Evolutionary conservation across 2,888 invertebrate species (phyloP).

Genomic region (Oxystoma pomonae): DNA sequence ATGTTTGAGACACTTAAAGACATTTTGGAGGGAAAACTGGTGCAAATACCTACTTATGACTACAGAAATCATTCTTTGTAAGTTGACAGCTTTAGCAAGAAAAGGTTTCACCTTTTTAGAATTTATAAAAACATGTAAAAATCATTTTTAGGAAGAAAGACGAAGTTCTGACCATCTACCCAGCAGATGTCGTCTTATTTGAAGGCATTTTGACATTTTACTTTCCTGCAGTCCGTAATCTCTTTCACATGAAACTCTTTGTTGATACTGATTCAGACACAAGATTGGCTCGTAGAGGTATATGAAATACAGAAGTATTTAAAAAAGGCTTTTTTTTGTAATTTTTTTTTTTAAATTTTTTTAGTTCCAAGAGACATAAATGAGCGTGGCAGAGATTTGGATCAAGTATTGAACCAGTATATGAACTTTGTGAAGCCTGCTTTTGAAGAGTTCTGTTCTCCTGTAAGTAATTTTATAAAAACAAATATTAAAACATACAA

Average conservation of each 20-base stretch:
- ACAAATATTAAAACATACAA: conserved; percentile 1
- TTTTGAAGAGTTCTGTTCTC: conserved; percentile 97
- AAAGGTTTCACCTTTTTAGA: neutral
- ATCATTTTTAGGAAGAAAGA: conserved; percentile 52
- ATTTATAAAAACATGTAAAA: neutral
- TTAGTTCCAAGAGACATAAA: conserved; percentile 93
- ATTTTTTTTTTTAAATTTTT: conserved; percentile 32
- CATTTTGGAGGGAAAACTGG: conserved; percentile 80
- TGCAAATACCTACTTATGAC: conserved; percentile 91
- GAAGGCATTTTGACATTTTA: conserved; percentile 99
- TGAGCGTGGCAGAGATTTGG: conserved; percentile 89
- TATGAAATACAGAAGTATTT: too few species aligned
- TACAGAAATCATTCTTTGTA: conserved; percentile 88
- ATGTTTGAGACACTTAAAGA: conserved; percentile 76
- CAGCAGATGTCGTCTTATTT: conserved; percentile 94
- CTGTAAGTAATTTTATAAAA: conserved; percentile 59
- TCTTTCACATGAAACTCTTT: conserved; percentile 99
- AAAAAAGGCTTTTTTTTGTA: too few species aligned
- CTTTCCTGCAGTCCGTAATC: conserved; percentile 87
- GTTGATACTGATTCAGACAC: conserved; percentile 99
- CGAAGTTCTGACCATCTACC: conserved; percentile 77
- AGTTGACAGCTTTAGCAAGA: conserved; percentile 34
- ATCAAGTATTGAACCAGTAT: conserved; percentile 93
- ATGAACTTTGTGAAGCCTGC: conserved; percentile 99
- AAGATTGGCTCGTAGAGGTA: conserved; percentile 90